phyloP scores from a whole-genome alignment of 2,888 invertebrate species.

The Standfussiana lucernea region DNA sequence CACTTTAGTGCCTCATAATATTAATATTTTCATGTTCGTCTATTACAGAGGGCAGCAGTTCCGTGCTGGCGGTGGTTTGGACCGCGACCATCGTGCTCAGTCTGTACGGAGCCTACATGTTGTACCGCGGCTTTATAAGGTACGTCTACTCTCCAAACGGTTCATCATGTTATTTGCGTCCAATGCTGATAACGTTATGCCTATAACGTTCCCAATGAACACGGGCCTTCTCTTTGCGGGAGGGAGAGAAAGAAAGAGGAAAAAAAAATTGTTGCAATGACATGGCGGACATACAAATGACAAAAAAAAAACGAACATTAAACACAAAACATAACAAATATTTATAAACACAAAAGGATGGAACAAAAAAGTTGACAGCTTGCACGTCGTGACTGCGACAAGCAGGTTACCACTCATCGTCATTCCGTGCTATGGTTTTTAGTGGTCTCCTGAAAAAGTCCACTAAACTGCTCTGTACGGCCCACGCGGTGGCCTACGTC shows the following conservation, averaged over 20 bases:
- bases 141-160: neutral
- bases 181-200: neutral
- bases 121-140: slow-evolving; percentile 82
- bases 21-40: neutral
- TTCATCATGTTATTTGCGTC: neutral
- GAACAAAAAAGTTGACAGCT: no score
- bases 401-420: no score
- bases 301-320: no score
- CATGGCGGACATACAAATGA: no score
- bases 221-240: neutral
- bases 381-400: no score
- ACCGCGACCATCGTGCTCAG: slow-evolving; percentile 84
- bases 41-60: slow-evolving; percentile 82
- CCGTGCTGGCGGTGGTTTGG: slow-evolving; percentile 84
- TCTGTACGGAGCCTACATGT: slow-evolving; percentile 82
- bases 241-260: no score
- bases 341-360: no score
- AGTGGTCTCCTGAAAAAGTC: no score
- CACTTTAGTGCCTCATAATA: neutral
- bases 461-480: no score
- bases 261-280: no score
- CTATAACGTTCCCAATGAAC: neutral
- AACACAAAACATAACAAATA: no score
- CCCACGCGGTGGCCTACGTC: neutral
- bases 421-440: no score